These are phyloP conservation scores for Anneissia japonica DNA, from an alignment of 35 echinoderm and acorn worm species.

Conservation along the genomic window DNA sequence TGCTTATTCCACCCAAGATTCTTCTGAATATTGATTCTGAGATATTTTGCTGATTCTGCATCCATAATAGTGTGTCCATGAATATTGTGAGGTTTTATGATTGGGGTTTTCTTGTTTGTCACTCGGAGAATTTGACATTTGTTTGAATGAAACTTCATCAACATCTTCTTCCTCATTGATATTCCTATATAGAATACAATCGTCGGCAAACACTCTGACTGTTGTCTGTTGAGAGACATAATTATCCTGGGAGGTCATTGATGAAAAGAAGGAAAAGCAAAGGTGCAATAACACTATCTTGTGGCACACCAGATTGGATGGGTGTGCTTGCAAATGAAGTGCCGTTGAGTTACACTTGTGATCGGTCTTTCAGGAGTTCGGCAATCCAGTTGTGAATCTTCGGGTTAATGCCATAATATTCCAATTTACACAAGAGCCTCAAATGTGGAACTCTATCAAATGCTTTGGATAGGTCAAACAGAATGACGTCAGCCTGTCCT, in stretches of 20 bases:
- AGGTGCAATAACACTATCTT: background rate
- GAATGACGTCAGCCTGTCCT: too few species aligned
- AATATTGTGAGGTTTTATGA: background rate
- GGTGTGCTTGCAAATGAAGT: background rate
- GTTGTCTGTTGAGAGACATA: background rate
- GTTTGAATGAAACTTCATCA: background rate
- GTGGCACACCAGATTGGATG: background rate
- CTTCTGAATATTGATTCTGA: too few species aligned
- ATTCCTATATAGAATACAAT: background rate
- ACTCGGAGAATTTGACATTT: background rate
- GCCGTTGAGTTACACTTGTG: too few species aligned
- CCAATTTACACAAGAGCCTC: too few species aligned
- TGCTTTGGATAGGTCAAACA: too few species aligned
- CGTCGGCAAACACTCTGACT: background rate
- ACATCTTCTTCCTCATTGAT: too few species aligned
- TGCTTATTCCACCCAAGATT: too few species aligned
- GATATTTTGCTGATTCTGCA: background rate
- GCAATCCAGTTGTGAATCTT: too few species aligned
- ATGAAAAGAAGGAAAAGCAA: background rate
- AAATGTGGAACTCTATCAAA: too few species aligned
- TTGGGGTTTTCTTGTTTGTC: background rate
- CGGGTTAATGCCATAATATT: too few species aligned
- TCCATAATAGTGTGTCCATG: background rate
- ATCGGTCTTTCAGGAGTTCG: too few species aligned
- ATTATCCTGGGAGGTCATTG: background rate